These are phyloP conservation scores for Zelostemma sp. DNA, from an alignment of 1,140 invertebrate species.

Conservation along the genomic window DNA sequence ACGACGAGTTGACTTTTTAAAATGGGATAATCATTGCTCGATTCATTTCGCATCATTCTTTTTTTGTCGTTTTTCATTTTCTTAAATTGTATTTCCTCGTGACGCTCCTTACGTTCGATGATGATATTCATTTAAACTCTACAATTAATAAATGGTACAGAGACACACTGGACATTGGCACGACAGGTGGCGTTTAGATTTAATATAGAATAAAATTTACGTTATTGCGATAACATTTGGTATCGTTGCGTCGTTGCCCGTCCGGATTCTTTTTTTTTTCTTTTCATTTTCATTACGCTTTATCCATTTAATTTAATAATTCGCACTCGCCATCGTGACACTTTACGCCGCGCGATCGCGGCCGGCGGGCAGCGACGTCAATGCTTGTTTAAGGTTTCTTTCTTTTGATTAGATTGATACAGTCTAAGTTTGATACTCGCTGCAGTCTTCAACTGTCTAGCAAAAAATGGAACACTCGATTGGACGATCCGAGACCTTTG, in stretches of 20 bases:
- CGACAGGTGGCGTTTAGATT: conserved; percentile 72
- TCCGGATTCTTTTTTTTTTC: conserved; percentile 34
- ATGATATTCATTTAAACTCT: conserved; percentile 65
- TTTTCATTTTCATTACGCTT: conserved; percentile 5
- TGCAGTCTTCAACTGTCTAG: conserved; percentile 68
- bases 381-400: conserved; percentile 52
- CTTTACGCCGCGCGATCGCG: conserved; percentile 5
- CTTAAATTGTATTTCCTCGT: conserved; percentile 17
- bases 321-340: not conserved
- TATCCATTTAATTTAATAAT: conserved; percentile 3
- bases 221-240: conserved; percentile 73
- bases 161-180: conserved; percentile 72
- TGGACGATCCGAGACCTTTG: conserved; percentile 62
- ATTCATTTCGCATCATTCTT: conserved; percentile 5
- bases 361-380: conserved; percentile 57
- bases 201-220: conserved; percentile 72
- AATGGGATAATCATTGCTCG: conserved; percentile 30
- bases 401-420: conserved; percentile 71
- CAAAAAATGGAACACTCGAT: conserved; percentile 67
- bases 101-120: conserved; percentile 45
- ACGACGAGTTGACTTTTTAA: conserved; percentile 40
- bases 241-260: conserved; percentile 71
- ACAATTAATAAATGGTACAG: conserved; percentile 70
- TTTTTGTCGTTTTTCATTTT: conserved; percentile 23
- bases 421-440: conserved; percentile 71